Conservation (phyloP, 2,113 vertebrate species). For the Theristicus caerulescens region DNA sequence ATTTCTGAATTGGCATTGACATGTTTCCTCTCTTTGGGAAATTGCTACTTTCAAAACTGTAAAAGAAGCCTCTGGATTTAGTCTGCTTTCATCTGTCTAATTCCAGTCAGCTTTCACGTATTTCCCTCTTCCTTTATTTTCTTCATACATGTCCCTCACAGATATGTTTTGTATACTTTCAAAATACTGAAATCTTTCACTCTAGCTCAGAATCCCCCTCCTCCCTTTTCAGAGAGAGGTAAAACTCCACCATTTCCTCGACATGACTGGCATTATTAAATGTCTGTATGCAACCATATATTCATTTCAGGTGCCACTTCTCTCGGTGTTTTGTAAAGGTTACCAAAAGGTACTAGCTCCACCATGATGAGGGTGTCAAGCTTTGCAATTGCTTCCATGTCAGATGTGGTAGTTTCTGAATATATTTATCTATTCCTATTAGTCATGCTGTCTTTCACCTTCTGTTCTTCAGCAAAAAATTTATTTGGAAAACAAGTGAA, state of each 20-base stretch:
- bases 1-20: not conserved
- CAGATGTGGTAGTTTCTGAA: not conserved
- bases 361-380: fast-evolving
- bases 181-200: not conserved
- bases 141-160: not conserved
- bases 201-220: not conserved
- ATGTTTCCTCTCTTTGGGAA: not conserved
- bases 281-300: not conserved
- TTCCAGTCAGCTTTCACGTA: not conserved
- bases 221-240: not conserved
- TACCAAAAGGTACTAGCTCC: not conserved
- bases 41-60: not conserved
- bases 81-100: not conserved
- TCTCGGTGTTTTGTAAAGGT: not conserved
- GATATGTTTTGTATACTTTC: not conserved
- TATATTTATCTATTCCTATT: not conserved
- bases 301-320: not conserved
- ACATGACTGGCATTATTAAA: not conserved
- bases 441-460: not conserved
- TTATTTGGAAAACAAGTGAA: not conserved
- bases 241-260: not conserved
- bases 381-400: not conserved
- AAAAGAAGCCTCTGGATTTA: not conserved
- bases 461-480: not conserved
- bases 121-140: not conserved